Base-by-base conservation (phyloP, 1,140 invertebrate species). In the Druon quercuslanigerum region DNA sequence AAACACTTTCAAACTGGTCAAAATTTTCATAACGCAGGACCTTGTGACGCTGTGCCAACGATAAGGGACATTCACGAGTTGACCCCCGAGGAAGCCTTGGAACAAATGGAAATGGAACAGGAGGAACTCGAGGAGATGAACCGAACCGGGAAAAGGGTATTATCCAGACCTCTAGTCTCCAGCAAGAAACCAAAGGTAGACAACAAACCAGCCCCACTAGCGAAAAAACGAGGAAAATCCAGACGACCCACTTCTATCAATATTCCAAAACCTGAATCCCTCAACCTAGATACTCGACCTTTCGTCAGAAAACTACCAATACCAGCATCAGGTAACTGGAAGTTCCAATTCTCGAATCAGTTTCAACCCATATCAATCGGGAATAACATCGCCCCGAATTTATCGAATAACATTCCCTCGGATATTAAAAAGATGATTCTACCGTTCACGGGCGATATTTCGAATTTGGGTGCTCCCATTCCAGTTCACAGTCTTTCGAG, bases 111-210 rank as follows among this genome's bases (percentile, higher is more conserved):
- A 70, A 81, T 20, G 71, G 83, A 33, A 75, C 72, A 33, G 66
- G 84, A 73, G 46, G 78, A 70, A 72, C 5, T 51, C 2, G 50
- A 73, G 0, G 79, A 81, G 16, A 78, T 80, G 46, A 51, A 57
- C 72, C 86, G 85, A 73, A 83, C 71, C 40, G 50, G 20, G 11
- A 79, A 83, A 56, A 76, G 78, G 71, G 73, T 72, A 17, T 46
- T 46, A 11, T 72, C 74, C 6, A 84, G 86, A 54, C 86, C 88
- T 54, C 56, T 89, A 51, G 89, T 91, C 7, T 91, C 90, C 6
- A 91, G 91, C 66, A 92, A 91, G 51, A 91, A 92, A 70, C 90
- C 91, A 33, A 90, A 90, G 72, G 74, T 91, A 9, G 88, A 88
- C 51, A 89, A 89, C 51, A 91, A 90, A 76, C 90, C 90, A 16